Evolutionary conservation across 2,888 invertebrate genomes (phyloP).

Genomic region (Tenthredo distinguenda): DNA sequence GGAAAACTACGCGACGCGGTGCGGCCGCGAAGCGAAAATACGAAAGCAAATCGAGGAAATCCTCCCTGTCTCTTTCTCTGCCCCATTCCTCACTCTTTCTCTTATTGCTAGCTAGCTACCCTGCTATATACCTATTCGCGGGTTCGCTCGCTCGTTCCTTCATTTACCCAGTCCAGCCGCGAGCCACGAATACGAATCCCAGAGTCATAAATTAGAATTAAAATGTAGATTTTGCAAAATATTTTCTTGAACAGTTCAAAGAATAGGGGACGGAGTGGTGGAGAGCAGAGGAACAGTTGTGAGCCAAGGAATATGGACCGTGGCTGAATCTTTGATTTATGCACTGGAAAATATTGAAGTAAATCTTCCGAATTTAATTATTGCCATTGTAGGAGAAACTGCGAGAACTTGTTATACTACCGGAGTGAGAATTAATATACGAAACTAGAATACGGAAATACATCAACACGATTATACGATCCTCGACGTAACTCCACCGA

Average conservation of each 20-base stretch:
- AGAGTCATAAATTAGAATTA: slow-evolving; percentile 67
- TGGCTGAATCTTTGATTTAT: slow-evolving; percentile 50
- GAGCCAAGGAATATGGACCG: slow-evolving; percentile 51
- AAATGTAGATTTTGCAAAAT: slow-evolving; percentile 69
- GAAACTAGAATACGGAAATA: slow-evolving; percentile 19
- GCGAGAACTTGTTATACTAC: slow-evolving; percentile 1
- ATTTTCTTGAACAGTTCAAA: slow-evolving; percentile 60
- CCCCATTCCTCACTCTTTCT: slow-evolving; percentile 14
- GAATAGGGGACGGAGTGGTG: slow-evolving; percentile 55
- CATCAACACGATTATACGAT: neutral
- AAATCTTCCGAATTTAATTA: slow-evolving; percentile 50
- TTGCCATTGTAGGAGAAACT: slow-evolving; percentile 27
- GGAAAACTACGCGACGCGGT: slow-evolving; percentile 40
- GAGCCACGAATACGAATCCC: slow-evolving; percentile 48
- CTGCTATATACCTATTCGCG: slow-evolving; percentile 9
- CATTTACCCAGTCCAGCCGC: slow-evolving; percentile 64
- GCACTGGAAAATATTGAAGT: slow-evolving; percentile 51
- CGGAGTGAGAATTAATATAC: slow-evolving; percentile 34
- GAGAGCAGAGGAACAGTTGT: slow-evolving; percentile 55
- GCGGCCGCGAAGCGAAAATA: slow-evolving; percentile 63
- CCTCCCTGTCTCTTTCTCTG: slow-evolving; percentile 60
- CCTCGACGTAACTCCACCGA: neutral
- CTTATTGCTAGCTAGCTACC: slow-evolving; percentile 30
- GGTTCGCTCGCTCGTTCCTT: slow-evolving; percentile 57
- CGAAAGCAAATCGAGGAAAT: slow-evolving; percentile 69